Conservation (phyloP, 1,140 invertebrate genomes). For the Orius insidiosus region DNA sequence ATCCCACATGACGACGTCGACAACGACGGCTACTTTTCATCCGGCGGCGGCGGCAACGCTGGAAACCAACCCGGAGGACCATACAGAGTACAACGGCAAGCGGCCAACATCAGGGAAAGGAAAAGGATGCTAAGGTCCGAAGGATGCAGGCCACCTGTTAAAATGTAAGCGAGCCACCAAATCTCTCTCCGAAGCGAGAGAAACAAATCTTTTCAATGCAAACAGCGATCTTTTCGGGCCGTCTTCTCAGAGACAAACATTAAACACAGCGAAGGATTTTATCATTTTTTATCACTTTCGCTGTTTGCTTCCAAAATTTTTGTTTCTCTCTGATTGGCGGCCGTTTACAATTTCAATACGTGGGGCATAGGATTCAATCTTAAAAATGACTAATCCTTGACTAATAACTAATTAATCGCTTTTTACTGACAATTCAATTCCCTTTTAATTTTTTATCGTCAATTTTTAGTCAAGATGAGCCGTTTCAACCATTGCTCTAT, state of each 20-base stretch:
- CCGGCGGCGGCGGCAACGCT: conserved; percentile 31
- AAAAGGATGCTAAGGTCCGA: conserved; percentile 89
- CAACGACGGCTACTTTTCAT: conserved; percentile 16
- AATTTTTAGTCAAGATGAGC: no score
- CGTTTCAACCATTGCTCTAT: no score
- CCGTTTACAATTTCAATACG: no score
- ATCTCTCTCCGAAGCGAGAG: background rate
- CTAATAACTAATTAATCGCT: no score
- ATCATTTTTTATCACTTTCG: conserved; percentile 13
- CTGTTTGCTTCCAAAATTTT: conserved; percentile 11
- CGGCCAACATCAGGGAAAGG: conserved; percentile 82
- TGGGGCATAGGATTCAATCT: no score
- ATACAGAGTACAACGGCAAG: conserved; percentile 71
- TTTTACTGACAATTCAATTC: no score
- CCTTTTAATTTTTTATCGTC: no score
- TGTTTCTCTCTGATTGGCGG: conserved; percentile 4
- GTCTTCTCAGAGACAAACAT: background rate
- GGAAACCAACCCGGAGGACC: conserved; percentile 38
- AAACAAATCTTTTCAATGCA: background rate
- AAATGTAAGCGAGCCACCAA: conserved; percentile 24
- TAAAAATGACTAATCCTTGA: no score
- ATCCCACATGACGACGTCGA: conserved; percentile 13
- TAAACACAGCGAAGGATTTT: conserved; percentile 4
- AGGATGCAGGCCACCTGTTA: conserved; percentile 22
- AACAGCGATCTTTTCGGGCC: background rate